Conservation (phyloP, 2,888 invertebrate genomes). For the Hofmannophila pseudospretella region DNA sequence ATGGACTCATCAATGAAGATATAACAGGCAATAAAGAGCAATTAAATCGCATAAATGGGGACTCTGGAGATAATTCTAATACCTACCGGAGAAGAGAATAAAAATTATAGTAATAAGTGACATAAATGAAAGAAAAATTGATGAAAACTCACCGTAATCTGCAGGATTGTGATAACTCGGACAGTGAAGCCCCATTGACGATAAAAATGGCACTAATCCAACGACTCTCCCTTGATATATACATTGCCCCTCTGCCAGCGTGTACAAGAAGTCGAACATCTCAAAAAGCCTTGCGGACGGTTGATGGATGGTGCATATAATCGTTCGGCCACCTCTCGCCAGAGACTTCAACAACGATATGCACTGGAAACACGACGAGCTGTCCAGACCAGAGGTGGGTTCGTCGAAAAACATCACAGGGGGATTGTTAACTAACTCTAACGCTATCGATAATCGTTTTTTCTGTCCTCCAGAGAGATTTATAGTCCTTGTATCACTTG, state of each 20-base stretch:
- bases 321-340: slow-evolving; percentile 91
- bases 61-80: too few relatives aligned
- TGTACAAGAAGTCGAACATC: slow-evolving; percentile 96
- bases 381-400: slow-evolving; percentile 95
- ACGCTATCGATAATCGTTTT: slow-evolving; percentile 92
- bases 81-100: too few relatives aligned
- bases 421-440: slow-evolving; percentile 96
- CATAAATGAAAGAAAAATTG: background rate
- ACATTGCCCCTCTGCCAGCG: slow-evolving; percentile 94
- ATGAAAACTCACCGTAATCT: slow-evolving; percentile 86
- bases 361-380: slow-evolving; percentile 96
- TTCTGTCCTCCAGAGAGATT: slow-evolving; percentile 94
- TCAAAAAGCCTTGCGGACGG: slow-evolving; percentile 97
- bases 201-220: slow-evolving; percentile 92
- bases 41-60: too few relatives aligned
- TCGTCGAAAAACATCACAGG: slow-evolving; percentile 99
- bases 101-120: background rate
- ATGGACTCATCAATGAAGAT: too few relatives aligned
- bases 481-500: slow-evolving; percentile 86
- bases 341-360: slow-evolving; percentile 92
- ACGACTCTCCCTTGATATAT: slow-evolving; percentile 92
- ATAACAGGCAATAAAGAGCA: too few relatives aligned
- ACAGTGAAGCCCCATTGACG: slow-evolving; percentile 90
- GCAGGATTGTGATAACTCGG: slow-evolving; percentile 98
- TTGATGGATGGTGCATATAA: slow-evolving; percentile 97